A percentile compares a stretch with the other conserved stretches of the same genome.
Evolutionary conservation across 2,888 invertebrate genomes (phyloP).

Genomic region (Hypselothyrea guttata): DNA sequence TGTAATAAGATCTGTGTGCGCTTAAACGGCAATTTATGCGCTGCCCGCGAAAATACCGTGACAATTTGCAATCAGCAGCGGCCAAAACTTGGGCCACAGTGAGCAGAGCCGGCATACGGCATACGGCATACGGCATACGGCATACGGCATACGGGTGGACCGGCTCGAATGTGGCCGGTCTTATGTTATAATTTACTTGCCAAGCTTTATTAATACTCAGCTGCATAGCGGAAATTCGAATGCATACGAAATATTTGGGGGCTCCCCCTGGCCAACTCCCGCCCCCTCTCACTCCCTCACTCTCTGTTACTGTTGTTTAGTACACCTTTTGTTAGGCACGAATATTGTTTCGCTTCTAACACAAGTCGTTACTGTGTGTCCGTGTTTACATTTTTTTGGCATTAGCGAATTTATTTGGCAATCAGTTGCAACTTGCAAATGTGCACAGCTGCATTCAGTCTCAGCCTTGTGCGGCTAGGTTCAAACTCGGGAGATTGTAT

Average conservation of each 20-base stretch:
- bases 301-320: no score
- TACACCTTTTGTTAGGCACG: constrained; percentile 61
- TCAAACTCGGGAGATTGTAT: constrained; percentile 59
- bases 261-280: constrained; percentile 8
- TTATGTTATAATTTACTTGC: constrained; percentile 74
- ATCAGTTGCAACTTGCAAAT: constrained; percentile 60
- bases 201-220: constrained; percentile 66
- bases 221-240: constrained; percentile 75
- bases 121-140: no score
- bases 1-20: constrained; percentile 55
- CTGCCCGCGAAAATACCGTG: constrained; percentile 73
- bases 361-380: constrained; percentile 33
- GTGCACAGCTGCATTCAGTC: constrained; percentile 64
- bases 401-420: constrained; percentile 66
- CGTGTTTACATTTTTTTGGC: constrained; percentile 26
- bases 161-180: constrained; percentile 19
- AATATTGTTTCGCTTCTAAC: constrained; percentile 63
- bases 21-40: constrained; percentile 76
- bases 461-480: constrained; percentile 11
- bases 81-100: constrained; percentile 3
- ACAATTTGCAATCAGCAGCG: constrained; percentile 75
- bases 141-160: no score
- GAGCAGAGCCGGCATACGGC: no score
- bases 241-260: constrained; percentile 70
- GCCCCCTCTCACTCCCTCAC: not conserved